Conservation (phyloP, 2,888 invertebrate species). For the Lagria hirta region DNA sequence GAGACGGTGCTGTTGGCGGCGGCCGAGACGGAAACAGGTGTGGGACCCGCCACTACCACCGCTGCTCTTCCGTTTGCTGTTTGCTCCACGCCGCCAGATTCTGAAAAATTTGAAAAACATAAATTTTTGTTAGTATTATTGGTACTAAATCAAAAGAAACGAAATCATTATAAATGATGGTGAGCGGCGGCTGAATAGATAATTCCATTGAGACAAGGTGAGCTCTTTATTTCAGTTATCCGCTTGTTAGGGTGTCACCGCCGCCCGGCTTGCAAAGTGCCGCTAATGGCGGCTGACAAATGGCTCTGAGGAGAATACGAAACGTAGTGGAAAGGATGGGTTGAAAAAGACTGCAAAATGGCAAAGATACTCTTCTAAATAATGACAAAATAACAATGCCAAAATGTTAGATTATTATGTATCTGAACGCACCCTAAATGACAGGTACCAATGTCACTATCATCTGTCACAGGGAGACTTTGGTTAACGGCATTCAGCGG, state of each 20-base stretch:
- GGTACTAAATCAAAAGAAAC: slow-evolving; percentile 21
- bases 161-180: slow-evolving; percentile 27
- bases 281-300: slow-evolving; percentile 50
- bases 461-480: too few relatives aligned
- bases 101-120: slow-evolving; percentile 33
- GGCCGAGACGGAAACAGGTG: slow-evolving; percentile 42
- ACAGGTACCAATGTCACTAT: too few relatives aligned
- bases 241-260: slow-evolving; percentile 49
- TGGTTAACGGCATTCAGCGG: too few relatives aligned
- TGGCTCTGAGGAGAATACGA: slow-evolving; percentile 41
- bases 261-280: slow-evolving; percentile 46
- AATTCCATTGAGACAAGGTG: slow-evolving; percentile 49
- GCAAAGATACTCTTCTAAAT: too few relatives aligned
- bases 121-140: slow-evolving; percentile 17
- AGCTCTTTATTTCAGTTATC: slow-evolving; percentile 52
- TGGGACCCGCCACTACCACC: slow-evolving; percentile 45
- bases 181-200: slow-evolving; percentile 39
- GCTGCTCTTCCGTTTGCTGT: slow-evolving; percentile 46
- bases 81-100: slow-evolving; percentile 53
- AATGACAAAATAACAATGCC: too few relatives aligned
- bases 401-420: too few relatives aligned
- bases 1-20: slow-evolving; percentile 41
- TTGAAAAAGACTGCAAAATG: too few relatives aligned
- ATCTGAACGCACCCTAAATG: too few relatives aligned
- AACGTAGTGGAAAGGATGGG: too few relatives aligned